These are phyloP conservation scores for Petrocephalus microphthalmus DNA, from an alignment of 2,113 vertebrate species.

Conservation along the genomic window DNA sequence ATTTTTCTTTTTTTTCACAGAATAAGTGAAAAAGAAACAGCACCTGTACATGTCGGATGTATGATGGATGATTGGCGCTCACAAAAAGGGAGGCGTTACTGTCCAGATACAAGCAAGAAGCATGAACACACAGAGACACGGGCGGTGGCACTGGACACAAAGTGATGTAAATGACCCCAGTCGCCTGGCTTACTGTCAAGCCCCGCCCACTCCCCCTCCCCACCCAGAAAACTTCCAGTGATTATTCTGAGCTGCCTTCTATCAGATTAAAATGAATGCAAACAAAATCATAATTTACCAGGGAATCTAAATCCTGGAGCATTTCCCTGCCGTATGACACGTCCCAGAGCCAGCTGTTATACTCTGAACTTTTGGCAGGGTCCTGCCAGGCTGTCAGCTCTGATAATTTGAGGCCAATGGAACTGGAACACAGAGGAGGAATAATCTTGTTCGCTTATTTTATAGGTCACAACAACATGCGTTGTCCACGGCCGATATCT, in stretches of 20 bases:
- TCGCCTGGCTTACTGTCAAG: not conserved
- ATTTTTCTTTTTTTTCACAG: not conserved
- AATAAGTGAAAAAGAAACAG: not conserved
- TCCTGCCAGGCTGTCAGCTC: slow-evolving; percentile 10
- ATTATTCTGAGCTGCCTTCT: not conserved
- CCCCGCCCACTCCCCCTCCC: not conserved
- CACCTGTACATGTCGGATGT: not conserved
- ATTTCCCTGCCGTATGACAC: not conserved
- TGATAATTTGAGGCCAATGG: slow-evolving; percentile 5
- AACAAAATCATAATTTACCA: not conserved
- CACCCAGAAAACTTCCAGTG: not conserved
- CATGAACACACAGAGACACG: not conserved
- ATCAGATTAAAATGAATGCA: not conserved
- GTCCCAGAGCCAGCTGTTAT: slow-evolving; percentile 10
- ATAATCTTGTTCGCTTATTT: slow-evolving; percentile 4
- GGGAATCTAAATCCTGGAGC: not conserved
- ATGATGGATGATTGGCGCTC: not conserved
- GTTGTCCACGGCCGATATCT: not conserved
- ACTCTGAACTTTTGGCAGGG: slow-evolving; percentile 3
- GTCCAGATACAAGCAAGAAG: not conserved
- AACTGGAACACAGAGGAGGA: slow-evolving; percentile 5
- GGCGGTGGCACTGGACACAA: not conserved
- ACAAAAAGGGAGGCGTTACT: not conserved
- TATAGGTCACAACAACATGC: not conserved
- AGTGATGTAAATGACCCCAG: not conserved